phyloP scores from a whole-genome alignment of 2,113 vertebrate species.

The Apteryx mantelli region DNA sequence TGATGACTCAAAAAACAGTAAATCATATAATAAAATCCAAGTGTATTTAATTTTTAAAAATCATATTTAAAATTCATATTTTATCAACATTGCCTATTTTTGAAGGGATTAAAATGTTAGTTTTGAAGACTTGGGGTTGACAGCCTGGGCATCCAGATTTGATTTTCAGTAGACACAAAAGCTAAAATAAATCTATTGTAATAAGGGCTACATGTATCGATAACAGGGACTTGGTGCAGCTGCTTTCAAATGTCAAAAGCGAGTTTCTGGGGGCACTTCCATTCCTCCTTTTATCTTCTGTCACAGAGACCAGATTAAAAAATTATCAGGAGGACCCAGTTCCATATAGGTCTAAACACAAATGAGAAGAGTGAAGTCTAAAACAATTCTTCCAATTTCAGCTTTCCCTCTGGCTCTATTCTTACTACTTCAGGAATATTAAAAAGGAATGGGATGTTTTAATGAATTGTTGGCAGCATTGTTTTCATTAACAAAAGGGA shows the following conservation, averaged over 20 bases:
- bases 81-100: neutral
- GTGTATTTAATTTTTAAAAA: neutral
- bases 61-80: neutral
- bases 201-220: neutral
- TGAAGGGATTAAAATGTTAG: neutral
- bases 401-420: slow-evolving; percentile 46
- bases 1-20: neutral
- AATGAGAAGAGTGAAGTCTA: neutral
- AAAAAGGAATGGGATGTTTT: slow-evolving; percentile 36
- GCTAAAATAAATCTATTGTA: neutral
- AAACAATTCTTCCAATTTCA: slow-evolving; percentile 35
- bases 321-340: neutral
- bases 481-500: slow-evolving; percentile 63
- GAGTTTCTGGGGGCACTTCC: neutral
- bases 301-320: neutral
- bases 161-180: neutral
- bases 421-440: slow-evolving; percentile 33
- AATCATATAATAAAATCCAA: neutral
- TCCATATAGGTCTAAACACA: neutral
- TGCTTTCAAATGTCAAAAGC: neutral
- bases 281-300: neutral
- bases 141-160: neutral
- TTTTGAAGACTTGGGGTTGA: neutral
- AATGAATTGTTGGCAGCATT: slow-evolving; percentile 52
- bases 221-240: neutral